Evolutionary conservation across 2,888 invertebrate species (phyloP).

Genomic region (Cryptophagus acutangulus): DNA sequence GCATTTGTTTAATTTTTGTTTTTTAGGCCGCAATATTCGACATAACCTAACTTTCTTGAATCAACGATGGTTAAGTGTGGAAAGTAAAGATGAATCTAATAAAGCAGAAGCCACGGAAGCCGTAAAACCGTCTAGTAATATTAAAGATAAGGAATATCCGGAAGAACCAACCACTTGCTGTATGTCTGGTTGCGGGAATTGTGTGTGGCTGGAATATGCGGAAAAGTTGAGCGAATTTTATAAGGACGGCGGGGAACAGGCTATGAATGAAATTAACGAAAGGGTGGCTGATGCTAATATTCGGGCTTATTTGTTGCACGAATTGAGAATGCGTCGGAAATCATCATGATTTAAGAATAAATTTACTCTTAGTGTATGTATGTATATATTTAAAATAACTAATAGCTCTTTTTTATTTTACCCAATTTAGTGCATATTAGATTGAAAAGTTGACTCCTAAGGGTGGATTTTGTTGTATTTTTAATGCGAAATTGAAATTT

Average conservation of each 20-base stretch:
- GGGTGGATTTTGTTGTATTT: too few species aligned
- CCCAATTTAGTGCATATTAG: too few species aligned
- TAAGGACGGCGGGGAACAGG: constrained; percentile 63
- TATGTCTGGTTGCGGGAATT: constrained; percentile 87
- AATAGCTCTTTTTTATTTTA: too few species aligned
- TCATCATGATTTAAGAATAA: neutral
- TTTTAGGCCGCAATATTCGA: neutral
- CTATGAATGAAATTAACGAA: constrained; percentile 65
- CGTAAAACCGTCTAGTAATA: too few species aligned
- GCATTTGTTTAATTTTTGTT: neutral
- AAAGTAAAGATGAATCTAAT: neutral
- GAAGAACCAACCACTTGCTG: constrained; percentile 82
- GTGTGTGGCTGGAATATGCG: constrained; percentile 90
- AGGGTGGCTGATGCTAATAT: constrained; percentile 76
- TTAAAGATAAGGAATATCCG: constrained; percentile 45
- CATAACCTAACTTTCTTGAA: constrained; percentile 14
- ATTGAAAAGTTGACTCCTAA: too few species aligned
- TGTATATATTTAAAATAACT: too few species aligned
- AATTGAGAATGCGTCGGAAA: constrained; percentile 53
- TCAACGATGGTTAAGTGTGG: constrained; percentile 7
- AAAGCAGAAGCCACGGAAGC: neutral
- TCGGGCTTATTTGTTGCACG: constrained; percentile 75
- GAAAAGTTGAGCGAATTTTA: constrained; percentile 60
- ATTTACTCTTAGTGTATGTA: too few species aligned
- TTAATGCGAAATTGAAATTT: too few species aligned